A percentile compares a stretch with the other conserved stretches of the same genome.
phyloP scores from a whole-genome alignment of 2,113 vertebrate species.

The Trogon melanurus region DNA sequence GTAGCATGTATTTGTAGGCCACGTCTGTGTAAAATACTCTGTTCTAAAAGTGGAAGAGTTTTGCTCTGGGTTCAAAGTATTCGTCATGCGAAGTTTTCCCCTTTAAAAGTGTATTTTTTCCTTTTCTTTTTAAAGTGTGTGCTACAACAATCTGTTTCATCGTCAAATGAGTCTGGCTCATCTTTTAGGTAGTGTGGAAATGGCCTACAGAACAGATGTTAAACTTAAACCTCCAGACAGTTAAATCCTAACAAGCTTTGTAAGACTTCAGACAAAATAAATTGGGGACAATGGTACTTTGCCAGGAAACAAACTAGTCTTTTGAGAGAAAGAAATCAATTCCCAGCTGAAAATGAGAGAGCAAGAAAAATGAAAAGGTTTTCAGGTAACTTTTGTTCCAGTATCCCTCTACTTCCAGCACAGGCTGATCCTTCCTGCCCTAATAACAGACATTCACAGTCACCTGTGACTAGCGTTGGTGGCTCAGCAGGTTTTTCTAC shows the following conservation, averaged over 20 bases:
- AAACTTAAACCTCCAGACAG: constrained; percentile 71
- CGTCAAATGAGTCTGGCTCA: neutral
- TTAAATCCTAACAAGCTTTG: constrained; percentile 73
- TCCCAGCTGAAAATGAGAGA: neutral
- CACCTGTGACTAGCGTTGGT: neutral
- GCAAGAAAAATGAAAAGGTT: constrained; percentile 53
- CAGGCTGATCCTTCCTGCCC: neutral
- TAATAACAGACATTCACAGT: neutral
- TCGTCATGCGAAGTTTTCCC: neutral
- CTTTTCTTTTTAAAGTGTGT: neutral
- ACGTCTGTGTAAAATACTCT: neutral
- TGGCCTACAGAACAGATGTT: constrained; percentile 69
- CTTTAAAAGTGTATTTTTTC: neutral
- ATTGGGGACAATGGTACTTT: constrained; percentile 37
- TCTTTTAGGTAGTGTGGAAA: constrained; percentile 71
- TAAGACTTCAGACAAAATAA: constrained; percentile 18
- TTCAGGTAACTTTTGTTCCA: constrained; percentile 34
- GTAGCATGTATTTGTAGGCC: neutral
- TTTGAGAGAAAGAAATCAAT: neutral
- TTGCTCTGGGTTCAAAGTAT: neutral
- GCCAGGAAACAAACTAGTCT: constrained; percentile 16
- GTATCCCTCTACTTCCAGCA: neutral
- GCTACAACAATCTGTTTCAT: neutral
- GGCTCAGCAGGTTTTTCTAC: neutral
- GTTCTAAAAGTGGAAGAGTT: neutral